Percentiles rank a stretch among this genome's conserved stretches.
Evolutionary conservation across 2,888 invertebrate genomes (phyloP).

Genomic region (Anorthoa munda): DNA sequence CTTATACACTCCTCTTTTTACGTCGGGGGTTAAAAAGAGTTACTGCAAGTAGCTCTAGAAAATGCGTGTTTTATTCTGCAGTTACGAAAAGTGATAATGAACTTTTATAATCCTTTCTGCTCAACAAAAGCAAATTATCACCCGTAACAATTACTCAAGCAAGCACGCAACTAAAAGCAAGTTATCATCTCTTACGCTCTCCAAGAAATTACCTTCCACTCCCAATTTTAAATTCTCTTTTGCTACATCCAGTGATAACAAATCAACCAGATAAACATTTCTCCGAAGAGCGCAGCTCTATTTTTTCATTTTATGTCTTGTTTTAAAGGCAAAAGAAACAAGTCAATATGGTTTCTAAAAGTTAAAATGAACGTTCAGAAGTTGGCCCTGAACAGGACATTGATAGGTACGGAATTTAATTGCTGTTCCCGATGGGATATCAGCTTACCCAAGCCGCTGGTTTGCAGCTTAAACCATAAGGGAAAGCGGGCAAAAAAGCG

Average conservation of each 20-base stretch:
- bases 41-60: not conserved
- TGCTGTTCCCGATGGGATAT: constrained; percentile 75
- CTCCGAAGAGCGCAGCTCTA: not conserved
- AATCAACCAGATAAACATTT: not conserved
- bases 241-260: not conserved
- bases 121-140: not conserved
- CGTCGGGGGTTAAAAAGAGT: too few relatives aligned
- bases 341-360: constrained; percentile 36
- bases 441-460: constrained; percentile 69
- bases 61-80: not conserved
- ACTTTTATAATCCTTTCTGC: not conserved
- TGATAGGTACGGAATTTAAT: constrained; percentile 76
- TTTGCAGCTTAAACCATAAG: constrained; percentile 37
- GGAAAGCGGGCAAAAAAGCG: constrained; percentile 1
- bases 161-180: too few relatives aligned
- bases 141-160: not conserved
- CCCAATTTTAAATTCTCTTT: not conserved
- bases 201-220: not conserved
- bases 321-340: constrained; percentile 14
- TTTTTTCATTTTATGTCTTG: constrained; percentile 9
- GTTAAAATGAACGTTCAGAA: constrained; percentile 45
- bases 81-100: not conserved
- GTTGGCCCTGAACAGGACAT: constrained; percentile 49
- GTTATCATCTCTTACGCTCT: not conserved
- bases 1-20: too few relatives aligned